These are phyloP conservation scores for Drosophila sordidula DNA, from an alignment of 2,888 invertebrate genomes.

Conservation along the genomic window DNA sequence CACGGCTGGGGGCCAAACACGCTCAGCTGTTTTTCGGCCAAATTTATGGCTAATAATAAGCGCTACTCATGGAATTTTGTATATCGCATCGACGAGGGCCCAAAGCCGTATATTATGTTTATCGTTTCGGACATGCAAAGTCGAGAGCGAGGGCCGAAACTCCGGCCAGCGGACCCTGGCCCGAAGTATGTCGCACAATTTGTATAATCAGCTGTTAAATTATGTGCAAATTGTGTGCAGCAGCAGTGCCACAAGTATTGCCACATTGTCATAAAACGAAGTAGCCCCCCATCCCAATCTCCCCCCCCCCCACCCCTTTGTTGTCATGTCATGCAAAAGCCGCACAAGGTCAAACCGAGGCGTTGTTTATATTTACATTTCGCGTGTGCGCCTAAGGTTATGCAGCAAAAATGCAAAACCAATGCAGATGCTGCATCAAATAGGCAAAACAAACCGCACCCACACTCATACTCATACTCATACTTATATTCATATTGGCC, in stretches of 20 bases:
- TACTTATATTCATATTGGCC: not conserved
- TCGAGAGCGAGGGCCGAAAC: not conserved
- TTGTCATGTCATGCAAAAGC: conserved; percentile 1
- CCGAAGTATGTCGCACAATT: conserved; percentile 38
- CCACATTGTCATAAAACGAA: conserved; percentile 7
- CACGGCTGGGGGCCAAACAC: not conserved
- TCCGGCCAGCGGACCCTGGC: not conserved
- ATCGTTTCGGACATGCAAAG: conserved; percentile 74
- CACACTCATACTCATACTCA: not conserved
- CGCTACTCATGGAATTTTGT: conserved; percentile 57
- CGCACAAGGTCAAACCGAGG: conserved; percentile 40
- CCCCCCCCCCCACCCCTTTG: not conserved
- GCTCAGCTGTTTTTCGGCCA: not conserved
- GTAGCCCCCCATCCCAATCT: not conserved
- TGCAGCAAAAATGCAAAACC: conserved; percentile 33
- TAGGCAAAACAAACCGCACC: conserved; percentile 10
- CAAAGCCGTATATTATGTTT: conserved; percentile 65
- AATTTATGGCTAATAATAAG: conserved; percentile 70
- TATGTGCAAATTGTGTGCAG: conserved; percentile 66
- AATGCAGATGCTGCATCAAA: conserved; percentile 29
- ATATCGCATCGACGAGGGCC: conserved; percentile 24
- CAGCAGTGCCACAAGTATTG: conserved; percentile 8
- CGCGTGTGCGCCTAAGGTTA: conserved; percentile 30
- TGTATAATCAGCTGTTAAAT: conserved; percentile 77
- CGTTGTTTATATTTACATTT: conserved; percentile 22